A percentile compares a stretch with the other conserved stretches of the same genome.
Conservation (phyloP, 2,797 vertebrate genomes). For the Danio jaintianensis region DNA sequence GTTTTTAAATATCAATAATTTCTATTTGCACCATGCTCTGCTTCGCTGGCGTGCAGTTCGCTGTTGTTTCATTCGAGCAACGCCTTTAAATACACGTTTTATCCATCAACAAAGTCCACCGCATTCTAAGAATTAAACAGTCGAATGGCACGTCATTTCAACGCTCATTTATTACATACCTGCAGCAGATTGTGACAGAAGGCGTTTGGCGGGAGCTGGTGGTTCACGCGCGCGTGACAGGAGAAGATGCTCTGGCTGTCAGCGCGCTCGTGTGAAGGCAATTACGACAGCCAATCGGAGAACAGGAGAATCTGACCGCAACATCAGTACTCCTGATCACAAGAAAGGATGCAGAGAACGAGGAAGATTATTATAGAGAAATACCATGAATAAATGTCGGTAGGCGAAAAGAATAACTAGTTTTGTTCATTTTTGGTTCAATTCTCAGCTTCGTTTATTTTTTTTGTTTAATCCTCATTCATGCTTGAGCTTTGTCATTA, state of each 20-base stretch:
- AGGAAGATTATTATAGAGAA: neutral
- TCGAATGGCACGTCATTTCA: neutral
- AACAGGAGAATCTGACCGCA: neutral
- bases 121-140: neutral
- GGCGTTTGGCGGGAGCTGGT: constrained; percentile 40
- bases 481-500: too few species aligned
- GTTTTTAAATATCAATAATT: neutral
- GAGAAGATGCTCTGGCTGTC: constrained; percentile 22
- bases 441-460: too few species aligned
- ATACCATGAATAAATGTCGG: neutral
- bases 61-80: neutral
- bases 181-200: neutral
- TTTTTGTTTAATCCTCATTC: too few species aligned
- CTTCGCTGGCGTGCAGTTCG: neutral
- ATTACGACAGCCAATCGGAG: constrained; percentile 38
- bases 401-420: too few species aligned
- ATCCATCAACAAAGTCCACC: too few species aligned
- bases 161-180: constrained; percentile 38
- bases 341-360: neutral
- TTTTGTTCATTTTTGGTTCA: too few species aligned
- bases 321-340: constrained; percentile 3
- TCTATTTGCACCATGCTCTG: neutral
- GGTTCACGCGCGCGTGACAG: constrained; percentile 35
- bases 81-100: neutral
- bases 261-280: constrained; percentile 26